These are phyloP conservation scores for Dromococcyx pavoninus DNA, from an alignment of 2,797 vertebrate species.

Conservation along the genomic window DNA sequence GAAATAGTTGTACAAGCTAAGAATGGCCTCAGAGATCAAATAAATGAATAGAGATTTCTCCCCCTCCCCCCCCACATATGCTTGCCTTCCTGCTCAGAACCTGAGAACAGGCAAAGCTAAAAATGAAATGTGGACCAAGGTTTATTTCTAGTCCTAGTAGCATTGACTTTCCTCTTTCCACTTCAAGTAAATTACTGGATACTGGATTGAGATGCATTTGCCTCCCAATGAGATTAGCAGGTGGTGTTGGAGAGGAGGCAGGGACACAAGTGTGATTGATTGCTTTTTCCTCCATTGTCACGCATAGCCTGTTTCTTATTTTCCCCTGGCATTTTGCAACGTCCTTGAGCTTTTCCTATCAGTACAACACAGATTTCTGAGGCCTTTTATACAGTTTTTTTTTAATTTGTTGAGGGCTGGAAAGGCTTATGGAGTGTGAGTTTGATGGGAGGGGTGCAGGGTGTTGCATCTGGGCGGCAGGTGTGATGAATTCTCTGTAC, in stretches of 20 bases:
- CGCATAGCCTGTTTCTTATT: neutral
- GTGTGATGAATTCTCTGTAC: neutral
- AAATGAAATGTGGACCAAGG: neutral
- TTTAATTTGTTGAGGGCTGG: neutral
- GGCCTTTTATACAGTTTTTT: neutral
- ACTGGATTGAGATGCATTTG: neutral
- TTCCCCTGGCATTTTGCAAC: neutral
- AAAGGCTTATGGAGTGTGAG: neutral
- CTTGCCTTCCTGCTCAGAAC: neutral
- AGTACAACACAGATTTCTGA: neutral
- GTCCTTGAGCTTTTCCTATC: neutral
- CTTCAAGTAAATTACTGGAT: neutral
- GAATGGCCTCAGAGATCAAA: neutral
- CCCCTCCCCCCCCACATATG: fast-evolving
- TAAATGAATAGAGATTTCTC: neutral
- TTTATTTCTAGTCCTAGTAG: neutral
- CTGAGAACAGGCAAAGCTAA: neutral
- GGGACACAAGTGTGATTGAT: neutral
- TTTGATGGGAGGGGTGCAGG: too few species aligned
- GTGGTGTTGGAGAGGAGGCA: neutral
- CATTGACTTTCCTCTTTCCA: neutral
- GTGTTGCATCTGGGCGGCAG: neutral
- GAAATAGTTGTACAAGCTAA: neutral
- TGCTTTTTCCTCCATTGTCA: neutral
- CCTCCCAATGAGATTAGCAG: neutral